A percentile compares a stretch with the other conserved stretches of the same genome.
These are phyloP conservation scores for Melitaea cinxia DNA, from an alignment of 1,140 invertebrate genomes.

Conservation along the genomic window DNA sequence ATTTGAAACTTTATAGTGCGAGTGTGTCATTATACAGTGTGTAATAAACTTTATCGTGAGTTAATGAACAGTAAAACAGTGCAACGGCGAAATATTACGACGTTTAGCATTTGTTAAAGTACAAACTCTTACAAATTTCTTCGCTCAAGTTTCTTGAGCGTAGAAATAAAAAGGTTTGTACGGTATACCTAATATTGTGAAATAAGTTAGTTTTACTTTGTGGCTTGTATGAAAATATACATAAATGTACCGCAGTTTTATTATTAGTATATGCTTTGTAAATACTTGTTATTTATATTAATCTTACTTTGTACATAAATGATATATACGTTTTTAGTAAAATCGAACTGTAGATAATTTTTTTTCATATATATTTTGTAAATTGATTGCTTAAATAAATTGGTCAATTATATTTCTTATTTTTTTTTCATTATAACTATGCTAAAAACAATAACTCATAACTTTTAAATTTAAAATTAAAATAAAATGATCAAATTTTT, in stretches of 20 bases:
- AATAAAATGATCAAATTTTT: not conserved
- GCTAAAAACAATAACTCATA: too few species aligned
- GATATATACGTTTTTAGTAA: conserved; percentile 24
- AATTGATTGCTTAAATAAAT: conserved; percentile 57
- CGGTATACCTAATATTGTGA: conserved; percentile 35
- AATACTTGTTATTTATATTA: conserved; percentile 61
- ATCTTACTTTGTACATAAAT: conserved; percentile 37
- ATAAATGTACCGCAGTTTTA: conserved; percentile 15
- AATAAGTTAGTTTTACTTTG: conserved; percentile 23
- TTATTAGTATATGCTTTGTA: conserved; percentile 53
- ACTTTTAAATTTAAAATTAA: too few species aligned
- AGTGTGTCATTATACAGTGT: conserved; percentile 36
- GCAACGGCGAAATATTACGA: conserved; percentile 47
- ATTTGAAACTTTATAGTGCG: conserved; percentile 47
- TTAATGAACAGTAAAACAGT: conserved; percentile 50
- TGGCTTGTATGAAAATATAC: conserved; percentile 12
- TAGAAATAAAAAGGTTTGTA: conserved; percentile 8
- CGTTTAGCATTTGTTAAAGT: conserved; percentile 58
- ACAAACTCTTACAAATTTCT: conserved; percentile 54
- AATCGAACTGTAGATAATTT: conserved; percentile 40
- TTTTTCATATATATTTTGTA: conserved; percentile 53
- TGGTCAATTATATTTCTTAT: conserved; percentile 33
- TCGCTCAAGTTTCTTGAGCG: conserved; percentile 38
- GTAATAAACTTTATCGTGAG: conserved; percentile 62
- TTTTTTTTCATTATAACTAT: too few species aligned